Base-by-base conservation (phyloP, 2,113 vertebrate genomes). In the Columba janthina region DNA sequence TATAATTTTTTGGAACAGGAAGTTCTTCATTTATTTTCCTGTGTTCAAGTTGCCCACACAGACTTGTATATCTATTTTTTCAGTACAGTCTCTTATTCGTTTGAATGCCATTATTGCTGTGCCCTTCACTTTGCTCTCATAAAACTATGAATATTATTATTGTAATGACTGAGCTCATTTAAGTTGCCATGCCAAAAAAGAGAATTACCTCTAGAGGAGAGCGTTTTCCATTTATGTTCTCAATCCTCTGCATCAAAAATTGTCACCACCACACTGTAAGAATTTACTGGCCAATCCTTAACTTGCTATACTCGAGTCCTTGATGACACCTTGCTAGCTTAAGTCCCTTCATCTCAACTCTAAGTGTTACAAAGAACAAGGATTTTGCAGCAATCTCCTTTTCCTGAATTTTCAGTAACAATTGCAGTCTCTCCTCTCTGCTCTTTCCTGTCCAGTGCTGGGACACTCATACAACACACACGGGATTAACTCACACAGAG, bases 401-500 rank as follows among this genome's bases (percentile, higher is more conserved):
- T 22, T 73, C 70, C 78, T 71, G 44, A 70, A 66, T 54, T 54
- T 67, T 94, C 44, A 65, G 32, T 24, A 19, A 46, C 18, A 46
- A 46, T 19, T 46, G 54, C 76, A 91, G 80, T 83, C 38, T 38
- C 92, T 65, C 13, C 44, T 60, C 44, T 26, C 44, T 25, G 84
- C 78, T 76, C 86, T 19, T 50, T 8, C 42, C 9, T 5, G 29
- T 26, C 71, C 72, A 56, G 6, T 0, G 0, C n/a, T 1, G 53
- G 54, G 38, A 61, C 0, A 2, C 3, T 60, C 32, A 9, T 9
- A 4, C 13, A 66, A 32, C 57, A 34, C 5, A 40, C 10, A 22
- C 1, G 16, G 42, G 50, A 26, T 21, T 17, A 53, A 13, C n/a
- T 19, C 48, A 38, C 18, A 71, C 21, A n/a, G 34, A 31, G 42